Conservation (phyloP, 2,797 vertebrate genomes). For the Cuniculus paca region DNA sequence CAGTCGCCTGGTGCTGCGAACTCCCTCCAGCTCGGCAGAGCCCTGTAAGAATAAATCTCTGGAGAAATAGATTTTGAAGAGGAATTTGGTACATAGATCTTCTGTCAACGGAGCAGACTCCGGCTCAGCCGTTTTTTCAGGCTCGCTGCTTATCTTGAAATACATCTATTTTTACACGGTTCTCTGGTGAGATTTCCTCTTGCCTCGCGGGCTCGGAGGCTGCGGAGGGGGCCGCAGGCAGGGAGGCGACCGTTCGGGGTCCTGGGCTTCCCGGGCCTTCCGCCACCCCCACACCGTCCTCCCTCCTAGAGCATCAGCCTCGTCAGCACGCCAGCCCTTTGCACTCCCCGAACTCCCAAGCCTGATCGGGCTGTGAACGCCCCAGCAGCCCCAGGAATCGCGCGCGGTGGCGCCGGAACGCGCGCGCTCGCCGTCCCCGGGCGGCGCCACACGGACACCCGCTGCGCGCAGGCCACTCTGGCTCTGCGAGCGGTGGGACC, state of each 20-base stretch:
- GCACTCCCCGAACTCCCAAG: not conserved
- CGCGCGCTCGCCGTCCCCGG: rapidly evolving
- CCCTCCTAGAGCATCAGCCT: not conserved
- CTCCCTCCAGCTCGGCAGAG: conserved; percentile 24
- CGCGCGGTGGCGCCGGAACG: rapidly evolving
- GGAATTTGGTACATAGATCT: conserved; percentile 83
- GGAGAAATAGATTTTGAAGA: conserved; percentile 82
- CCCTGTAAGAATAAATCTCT: conserved; percentile 73
- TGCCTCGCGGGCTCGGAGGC: not conserved
- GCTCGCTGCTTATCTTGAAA: conserved; percentile 79
- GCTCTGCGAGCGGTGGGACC: not conserved
- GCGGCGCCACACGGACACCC: rapidly evolving
- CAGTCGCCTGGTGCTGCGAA: not conserved
- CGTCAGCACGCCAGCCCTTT: rapidly evolving
- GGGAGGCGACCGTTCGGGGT: not conserved
- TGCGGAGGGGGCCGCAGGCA: not conserved
- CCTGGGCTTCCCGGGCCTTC: not conserved
- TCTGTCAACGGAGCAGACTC: conserved; percentile 79
- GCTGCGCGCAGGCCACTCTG: too few species aligned
- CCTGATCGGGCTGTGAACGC: not conserved
- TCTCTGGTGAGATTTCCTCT: conserved; percentile 65
- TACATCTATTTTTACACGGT: conserved; percentile 80
- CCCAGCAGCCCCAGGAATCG: not conserved
- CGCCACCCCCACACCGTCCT: not conserved
- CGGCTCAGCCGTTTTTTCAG: conserved; percentile 77